Conservation (phyloP, 2,797 vertebrate genomes). For the Smutsia gigantea region DNA sequence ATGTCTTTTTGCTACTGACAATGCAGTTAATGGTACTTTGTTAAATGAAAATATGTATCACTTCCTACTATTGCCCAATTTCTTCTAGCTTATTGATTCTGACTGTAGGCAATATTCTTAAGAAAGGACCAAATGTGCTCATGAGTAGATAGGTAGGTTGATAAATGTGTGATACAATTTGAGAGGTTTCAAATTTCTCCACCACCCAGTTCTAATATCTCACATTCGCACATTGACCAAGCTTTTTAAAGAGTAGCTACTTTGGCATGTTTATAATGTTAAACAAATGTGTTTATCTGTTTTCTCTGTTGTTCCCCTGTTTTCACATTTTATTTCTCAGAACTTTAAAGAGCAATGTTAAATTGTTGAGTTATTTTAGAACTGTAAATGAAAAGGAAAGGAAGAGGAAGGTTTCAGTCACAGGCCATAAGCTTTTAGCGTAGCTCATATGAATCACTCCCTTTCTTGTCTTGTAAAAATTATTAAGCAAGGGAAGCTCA, state of each 20-base stretch:
- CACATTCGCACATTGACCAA: not conserved
- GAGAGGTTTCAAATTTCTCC: not conserved
- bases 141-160: not conserved
- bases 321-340: not conserved
- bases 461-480: not conserved
- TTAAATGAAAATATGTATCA: not conserved
- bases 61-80: not conserved
- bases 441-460: not conserved
- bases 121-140: not conserved
- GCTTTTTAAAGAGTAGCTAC: not conserved
- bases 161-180: too few species aligned
- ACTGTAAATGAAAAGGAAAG: not conserved
- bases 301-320: not conserved
- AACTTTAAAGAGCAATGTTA: not conserved
- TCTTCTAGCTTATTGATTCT: not conserved
- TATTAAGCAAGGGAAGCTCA: not conserved
- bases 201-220: not conserved
- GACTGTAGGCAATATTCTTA: not conserved
- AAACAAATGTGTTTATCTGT: not conserved
- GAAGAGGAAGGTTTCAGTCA: not conserved
- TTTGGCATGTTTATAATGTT: not conserved
- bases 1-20: not conserved
- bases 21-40: not conserved
- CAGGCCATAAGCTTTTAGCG: not conserved
- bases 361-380: slow-evolving; percentile 20